These are phyloP conservation scores for Paratilapia polleni DNA, from an alignment of 2,113 vertebrate genomes.

Conservation along the genomic window DNA sequence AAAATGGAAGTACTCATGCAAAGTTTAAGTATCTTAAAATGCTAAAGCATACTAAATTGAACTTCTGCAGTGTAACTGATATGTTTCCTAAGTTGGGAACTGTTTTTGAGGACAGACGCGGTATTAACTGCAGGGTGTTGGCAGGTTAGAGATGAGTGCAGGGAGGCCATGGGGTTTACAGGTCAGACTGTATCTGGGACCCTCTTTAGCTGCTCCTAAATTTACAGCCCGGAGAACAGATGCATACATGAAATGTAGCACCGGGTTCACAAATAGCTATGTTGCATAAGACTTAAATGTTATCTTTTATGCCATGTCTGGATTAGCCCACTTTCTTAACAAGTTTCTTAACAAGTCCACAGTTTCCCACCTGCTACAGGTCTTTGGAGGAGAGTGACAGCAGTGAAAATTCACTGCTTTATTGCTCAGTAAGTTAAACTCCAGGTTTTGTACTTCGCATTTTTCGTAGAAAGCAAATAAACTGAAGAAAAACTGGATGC, in stretches of 20 bases:
- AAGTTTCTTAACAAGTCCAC: not conserved
- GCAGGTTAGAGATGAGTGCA: not conserved
- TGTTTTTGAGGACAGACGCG: not conserved
- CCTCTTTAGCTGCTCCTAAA: constrained; percentile 55
- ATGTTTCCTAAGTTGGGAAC: not conserved
- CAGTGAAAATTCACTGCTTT: not conserved
- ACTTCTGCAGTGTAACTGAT: not conserved
- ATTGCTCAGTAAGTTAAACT: not conserved
- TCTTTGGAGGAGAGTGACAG: not conserved
- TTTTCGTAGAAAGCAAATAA: not conserved
- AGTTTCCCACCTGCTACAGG: not conserved
- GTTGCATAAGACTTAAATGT: constrained; percentile 43
- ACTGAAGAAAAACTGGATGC: not conserved
- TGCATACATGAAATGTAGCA: constrained; percentile 52
- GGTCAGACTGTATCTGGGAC: constrained; percentile 20
- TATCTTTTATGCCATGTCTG: constrained; percentile 13
- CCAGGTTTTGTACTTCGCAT: not conserved
- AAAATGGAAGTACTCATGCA: not conserved
- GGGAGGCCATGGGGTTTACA: not conserved
- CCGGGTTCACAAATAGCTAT: constrained; percentile 27
- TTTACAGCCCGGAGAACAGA: constrained; percentile 51
- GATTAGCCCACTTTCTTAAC: not conserved
- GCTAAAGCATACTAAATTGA: not conserved
- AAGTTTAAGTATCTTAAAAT: not conserved
- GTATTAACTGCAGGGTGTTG: not conserved